phyloP scores from a whole-genome alignment of 2,888 invertebrate genomes.

The Raillietiella orientalis region DNA sequence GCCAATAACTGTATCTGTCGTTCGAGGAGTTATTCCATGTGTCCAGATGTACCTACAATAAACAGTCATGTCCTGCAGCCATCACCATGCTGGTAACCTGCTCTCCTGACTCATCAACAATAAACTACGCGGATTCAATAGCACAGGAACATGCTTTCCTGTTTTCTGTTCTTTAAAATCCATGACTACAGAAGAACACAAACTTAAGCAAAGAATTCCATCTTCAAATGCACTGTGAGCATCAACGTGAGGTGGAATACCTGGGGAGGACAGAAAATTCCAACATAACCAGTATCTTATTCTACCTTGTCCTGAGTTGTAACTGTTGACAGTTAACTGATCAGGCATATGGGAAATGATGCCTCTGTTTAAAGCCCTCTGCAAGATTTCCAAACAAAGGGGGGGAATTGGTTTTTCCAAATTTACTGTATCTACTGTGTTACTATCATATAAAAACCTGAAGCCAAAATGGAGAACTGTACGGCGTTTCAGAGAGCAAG shows the following conservation, averaged over 20 bases:
- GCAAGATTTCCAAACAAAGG: slow-evolving; percentile 29
- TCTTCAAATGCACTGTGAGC: slow-evolving; percentile 78
- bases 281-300: background rate
- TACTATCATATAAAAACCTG: slow-evolving; percentile 57
- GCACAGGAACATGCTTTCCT: slow-evolving; percentile 22
- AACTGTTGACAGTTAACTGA: slow-evolving; percentile 55
- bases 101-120: no score
- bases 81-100: slow-evolving; percentile 31
- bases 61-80: slow-evolving; percentile 40
- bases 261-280: slow-evolving; percentile 15
- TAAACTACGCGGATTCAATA: no score
- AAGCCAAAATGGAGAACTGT: slow-evolving; percentile 68
- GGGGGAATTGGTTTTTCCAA: slow-evolving; percentile 30
- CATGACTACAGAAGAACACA: slow-evolving; percentile 53
- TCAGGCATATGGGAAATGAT: slow-evolving; percentile 22
- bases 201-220: slow-evolving; percentile 52
- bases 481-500: slow-evolving; percentile 31
- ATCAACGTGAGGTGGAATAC: slow-evolving; percentile 82
- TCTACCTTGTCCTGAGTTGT: slow-evolving; percentile 45
- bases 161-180: slow-evolving; percentile 41
- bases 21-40: slow-evolving; percentile 55
- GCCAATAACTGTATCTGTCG: slow-evolving; percentile 33
- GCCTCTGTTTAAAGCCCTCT: slow-evolving; percentile 17
- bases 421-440: slow-evolving; percentile 37
- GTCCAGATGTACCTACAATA: slow-evolving; percentile 35